Evolutionary conservation across 2,797 vertebrate species (phyloP).

Genomic region (Pangasius larnaudii): DNA sequence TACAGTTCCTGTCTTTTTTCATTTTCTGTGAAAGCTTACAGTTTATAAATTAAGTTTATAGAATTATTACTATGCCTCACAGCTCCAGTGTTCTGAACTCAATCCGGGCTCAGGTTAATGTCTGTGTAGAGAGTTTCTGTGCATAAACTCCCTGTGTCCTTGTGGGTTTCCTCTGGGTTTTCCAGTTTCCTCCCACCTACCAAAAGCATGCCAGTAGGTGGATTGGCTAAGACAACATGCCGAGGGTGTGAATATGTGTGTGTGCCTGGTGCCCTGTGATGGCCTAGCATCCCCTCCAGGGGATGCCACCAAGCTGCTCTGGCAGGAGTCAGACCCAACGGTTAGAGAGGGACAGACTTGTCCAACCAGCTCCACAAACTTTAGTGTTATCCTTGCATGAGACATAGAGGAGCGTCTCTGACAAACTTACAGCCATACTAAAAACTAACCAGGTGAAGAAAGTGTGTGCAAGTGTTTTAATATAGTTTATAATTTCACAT

Average conservation of each 20-base stretch:
- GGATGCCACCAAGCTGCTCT: background rate
- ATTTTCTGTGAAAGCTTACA: background rate
- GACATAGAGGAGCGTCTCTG: background rate
- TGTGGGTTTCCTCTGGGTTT: background rate
- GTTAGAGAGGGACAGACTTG: background rate
- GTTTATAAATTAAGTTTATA: background rate
- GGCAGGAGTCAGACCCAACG: background rate
- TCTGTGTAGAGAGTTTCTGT: background rate
- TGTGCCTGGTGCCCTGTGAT: background rate
- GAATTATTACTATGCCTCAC: background rate
- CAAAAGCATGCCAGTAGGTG: background rate
- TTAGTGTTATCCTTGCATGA: background rate
- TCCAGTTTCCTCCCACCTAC: background rate
- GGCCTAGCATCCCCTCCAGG: background rate
- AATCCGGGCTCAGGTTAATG: background rate
- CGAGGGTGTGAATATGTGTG: background rate
- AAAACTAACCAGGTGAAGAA: background rate
- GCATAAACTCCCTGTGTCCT: no score
- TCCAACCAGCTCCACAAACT: background rate
- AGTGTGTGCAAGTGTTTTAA: background rate
- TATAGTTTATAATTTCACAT: background rate
- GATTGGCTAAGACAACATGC: background rate
- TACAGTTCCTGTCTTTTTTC: background rate
- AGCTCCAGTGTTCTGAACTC: background rate
- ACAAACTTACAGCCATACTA: no score